Evolutionary conservation across 1,140 invertebrate species (phyloP).

Genomic region (Drosophila azteca): DNA sequence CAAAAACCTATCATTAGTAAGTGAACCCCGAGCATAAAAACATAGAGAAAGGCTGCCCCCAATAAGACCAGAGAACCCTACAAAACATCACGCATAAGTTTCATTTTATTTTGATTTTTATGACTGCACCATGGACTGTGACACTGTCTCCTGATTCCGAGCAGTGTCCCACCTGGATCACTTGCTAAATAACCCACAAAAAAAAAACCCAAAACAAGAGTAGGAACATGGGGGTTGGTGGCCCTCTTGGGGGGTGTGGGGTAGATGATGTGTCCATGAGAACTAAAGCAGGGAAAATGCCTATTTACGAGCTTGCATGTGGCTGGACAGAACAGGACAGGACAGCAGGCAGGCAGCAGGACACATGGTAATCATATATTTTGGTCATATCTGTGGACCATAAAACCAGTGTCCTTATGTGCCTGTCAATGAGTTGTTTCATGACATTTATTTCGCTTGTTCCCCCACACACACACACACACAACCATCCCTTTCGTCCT

Average conservation of each 20-base stretch:
- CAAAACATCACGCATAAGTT: slow-evolving; percentile 81
- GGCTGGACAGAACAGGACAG: slow-evolving; percentile 49
- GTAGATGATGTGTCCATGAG: slow-evolving; percentile 45
- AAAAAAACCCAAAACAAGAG: slow-evolving; percentile 25
- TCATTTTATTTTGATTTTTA: slow-evolving; percentile 84
- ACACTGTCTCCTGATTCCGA: slow-evolving; percentile 32
- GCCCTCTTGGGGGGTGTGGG: not conserved
- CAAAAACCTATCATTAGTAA: slow-evolving; percentile 53
- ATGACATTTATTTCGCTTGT: slow-evolving; percentile 83
- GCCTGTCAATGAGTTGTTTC: slow-evolving; percentile 83
- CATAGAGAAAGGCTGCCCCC: slow-evolving; percentile 15
- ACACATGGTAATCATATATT: slow-evolving; percentile 84
- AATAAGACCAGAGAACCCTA: slow-evolving; percentile 29
- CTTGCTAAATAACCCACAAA: slow-evolving; percentile 71
- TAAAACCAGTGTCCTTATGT: slow-evolving; percentile 84
- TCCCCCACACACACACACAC: slow-evolving; percentile 19
- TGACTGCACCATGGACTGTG: slow-evolving; percentile 58
- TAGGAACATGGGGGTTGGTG: slow-evolving; percentile 3
- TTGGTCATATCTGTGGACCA: slow-evolving; percentile 83
- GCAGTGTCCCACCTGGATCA: slow-evolving; percentile 82
- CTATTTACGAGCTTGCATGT: slow-evolving; percentile 83
- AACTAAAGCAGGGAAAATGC: slow-evolving; percentile 81
- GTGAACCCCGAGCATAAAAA: slow-evolving; percentile 37
- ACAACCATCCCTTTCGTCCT: slow-evolving; percentile 12
- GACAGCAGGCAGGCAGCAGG: slow-evolving; percentile 47